Evolutionary conservation across 2,888 invertebrate species (phyloP).

Genomic region (Erynnis tages): DNA sequence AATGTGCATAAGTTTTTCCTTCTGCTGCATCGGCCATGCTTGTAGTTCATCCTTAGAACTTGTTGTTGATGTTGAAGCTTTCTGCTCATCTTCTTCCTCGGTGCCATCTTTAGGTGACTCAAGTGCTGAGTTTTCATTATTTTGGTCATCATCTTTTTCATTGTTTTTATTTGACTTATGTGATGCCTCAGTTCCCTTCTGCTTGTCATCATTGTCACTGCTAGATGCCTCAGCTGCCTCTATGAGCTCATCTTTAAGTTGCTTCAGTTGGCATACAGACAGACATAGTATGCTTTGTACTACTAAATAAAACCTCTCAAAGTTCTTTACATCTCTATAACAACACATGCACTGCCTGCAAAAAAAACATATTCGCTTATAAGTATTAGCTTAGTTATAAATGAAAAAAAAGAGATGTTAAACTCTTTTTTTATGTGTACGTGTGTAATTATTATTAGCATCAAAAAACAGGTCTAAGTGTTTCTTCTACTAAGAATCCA

Average conservation of each 20-base stretch:
- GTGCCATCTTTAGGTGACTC: constrained; percentile 36
- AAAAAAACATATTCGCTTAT: too few species aligned
- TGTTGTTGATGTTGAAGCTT: constrained; percentile 41
- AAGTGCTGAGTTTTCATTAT: constrained; percentile 41
- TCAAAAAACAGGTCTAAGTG: too few species aligned
- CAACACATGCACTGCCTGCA: constrained; percentile 97
- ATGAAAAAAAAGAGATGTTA: neutral
- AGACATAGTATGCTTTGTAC: constrained; percentile 93
- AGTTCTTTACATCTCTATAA: constrained; percentile 95
- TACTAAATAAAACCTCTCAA: constrained; percentile 93
- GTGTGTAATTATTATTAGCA: too few species aligned
- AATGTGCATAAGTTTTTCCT: constrained; percentile 93
- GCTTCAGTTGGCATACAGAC: constrained; percentile 91
- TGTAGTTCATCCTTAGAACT: constrained; percentile 51
- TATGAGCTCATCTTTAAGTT: constrained; percentile 83
- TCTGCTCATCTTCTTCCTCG: constrained; percentile 35
- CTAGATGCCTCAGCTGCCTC: constrained; percentile 57
- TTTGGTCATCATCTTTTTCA: constrained; percentile 46
- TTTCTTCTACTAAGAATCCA: too few species aligned
- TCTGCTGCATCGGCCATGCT: constrained; percentile 90
- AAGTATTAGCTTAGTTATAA: too few species aligned
- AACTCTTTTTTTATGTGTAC: too few species aligned
- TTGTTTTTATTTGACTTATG: constrained; percentile 45
- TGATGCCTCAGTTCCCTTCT: constrained; percentile 43
- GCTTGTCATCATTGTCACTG: constrained; percentile 51